Conservation (phyloP, 1,140 invertebrate genomes). For the Meloidogyne chitwoodi region DNA sequence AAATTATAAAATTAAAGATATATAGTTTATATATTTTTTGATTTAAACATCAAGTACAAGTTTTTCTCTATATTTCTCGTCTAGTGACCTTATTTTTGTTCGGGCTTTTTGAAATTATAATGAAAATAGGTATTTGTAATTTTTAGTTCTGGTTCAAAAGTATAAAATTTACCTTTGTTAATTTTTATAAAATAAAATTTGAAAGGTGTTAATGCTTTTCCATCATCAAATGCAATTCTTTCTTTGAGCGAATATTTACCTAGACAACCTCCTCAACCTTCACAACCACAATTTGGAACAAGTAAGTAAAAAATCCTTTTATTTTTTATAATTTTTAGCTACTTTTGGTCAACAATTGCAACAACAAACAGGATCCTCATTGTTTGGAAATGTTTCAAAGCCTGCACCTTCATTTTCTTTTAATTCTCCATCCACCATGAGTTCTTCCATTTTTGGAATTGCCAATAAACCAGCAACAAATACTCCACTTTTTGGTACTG, state of each 20-base stretch:
- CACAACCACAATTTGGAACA: constrained; percentile 17
- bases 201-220: constrained; percentile 18
- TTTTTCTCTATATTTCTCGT: too few relatives aligned
- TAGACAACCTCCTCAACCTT: neutral
- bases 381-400: neutral
- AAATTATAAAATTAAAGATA: neutral
- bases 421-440: neutral
- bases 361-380: neutral
- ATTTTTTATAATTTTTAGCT: constrained; percentile 1
- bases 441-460: neutral
- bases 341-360: constrained; percentile 1
- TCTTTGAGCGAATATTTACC: constrained; percentile 15
- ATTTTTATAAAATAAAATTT: neutral
- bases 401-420: neutral
- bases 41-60: too few relatives aligned
- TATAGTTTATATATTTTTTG: too few relatives aligned
- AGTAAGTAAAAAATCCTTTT: neutral
- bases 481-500: neutral
- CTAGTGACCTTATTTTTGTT: too few relatives aligned
- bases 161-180: too few relatives aligned
- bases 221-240: constrained; percentile 18
- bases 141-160: too few relatives aligned
- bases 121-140: too few relatives aligned
- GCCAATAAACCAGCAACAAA: neutral
- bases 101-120: too few relatives aligned